A percentile compares a stretch with the other conserved stretches of the same genome.
These are phyloP conservation scores for Callaeas wilsoni DNA, from an alignment of 2,113 vertebrate genomes.

Conservation along the genomic window DNA sequence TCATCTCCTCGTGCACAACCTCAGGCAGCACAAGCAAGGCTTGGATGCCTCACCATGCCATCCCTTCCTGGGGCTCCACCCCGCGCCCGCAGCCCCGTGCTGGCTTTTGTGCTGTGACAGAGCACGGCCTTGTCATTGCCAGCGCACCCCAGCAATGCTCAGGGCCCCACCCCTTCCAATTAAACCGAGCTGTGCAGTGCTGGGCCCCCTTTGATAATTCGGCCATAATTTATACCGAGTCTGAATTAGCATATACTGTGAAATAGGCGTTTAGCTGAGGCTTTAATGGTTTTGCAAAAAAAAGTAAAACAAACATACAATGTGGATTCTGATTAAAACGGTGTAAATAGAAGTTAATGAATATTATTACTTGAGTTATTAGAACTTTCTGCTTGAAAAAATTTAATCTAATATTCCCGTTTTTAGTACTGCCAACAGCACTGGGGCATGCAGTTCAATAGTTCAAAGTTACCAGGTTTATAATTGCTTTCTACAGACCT, in stretches of 20 bases:
- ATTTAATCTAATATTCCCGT: slow-evolving; percentile 58
- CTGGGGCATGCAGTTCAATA: slow-evolving; percentile 54
- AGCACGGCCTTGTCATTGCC: fast-evolving
- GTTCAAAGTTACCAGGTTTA: slow-evolving; percentile 59
- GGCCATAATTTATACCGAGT: neutral
- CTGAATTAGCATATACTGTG: neutral
- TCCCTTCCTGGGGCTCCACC: neutral
- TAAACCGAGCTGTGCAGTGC: neutral
- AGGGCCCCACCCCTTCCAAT: neutral
- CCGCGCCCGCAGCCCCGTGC: fast-evolving
- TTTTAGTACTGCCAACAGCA: slow-evolving; percentile 43
- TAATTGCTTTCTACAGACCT: slow-evolving; percentile 63
- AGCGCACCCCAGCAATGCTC: neutral
- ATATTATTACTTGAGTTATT: slow-evolving; percentile 64
- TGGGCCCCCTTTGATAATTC: neutral
- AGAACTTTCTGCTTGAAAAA: slow-evolving; percentile 67
- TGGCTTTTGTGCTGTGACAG: neutral
- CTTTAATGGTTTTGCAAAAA: neutral
- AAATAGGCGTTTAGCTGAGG: neutral
- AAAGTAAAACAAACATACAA: neutral
- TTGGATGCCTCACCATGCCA: fast-evolving
- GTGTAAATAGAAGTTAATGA: slow-evolving; percentile 69
- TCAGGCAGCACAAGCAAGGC: neutral
- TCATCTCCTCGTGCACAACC: neutral
- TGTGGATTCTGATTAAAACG: slow-evolving; percentile 43